Evolutionary conservation across 1,140 invertebrate genomes (phyloP).

Genomic region (Pseudomyrmex sp.): DNA sequence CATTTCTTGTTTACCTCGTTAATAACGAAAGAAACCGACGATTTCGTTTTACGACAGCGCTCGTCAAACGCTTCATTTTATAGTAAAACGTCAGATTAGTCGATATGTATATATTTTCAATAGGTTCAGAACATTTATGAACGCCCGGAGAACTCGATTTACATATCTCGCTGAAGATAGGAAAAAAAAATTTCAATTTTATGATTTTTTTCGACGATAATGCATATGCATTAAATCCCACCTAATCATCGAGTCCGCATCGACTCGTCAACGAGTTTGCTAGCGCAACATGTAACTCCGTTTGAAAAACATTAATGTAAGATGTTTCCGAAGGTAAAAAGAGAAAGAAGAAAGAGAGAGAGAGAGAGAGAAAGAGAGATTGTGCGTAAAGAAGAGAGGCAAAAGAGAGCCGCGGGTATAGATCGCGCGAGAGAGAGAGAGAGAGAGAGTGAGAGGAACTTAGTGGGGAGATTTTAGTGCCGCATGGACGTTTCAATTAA

Average conservation of each 20-base stretch:
- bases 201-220: neutral
- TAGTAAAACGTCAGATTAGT: neutral
- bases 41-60: slow-evolving; percentile 1
- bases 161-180: neutral
- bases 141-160: slow-evolving; percentile 12
- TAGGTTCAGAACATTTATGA: neutral
- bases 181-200: neutral
- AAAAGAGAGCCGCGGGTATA: slow-evolving; percentile 14
- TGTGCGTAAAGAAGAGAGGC: neutral
- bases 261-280: slow-evolving; percentile 14
- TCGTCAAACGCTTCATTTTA: slow-evolving; percentile 30
- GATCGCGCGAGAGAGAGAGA: slow-evolving; percentile 13
- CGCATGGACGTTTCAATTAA: slow-evolving; percentile 78
- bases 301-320: slow-evolving; percentile 47
- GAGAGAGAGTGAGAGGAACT: neutral
- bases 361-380: too few species aligned
- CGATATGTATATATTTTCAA: neutral
- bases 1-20: neutral
- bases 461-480: slow-evolving; percentile 66
- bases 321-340: slow-evolving; percentile 1
- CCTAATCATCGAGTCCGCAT: slow-evolving; percentile 13
- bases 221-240: too few species aligned
- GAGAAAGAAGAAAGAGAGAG: neutral
- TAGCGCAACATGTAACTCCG: neutral
- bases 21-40: neutral